Evolutionary conservation across 2,113 vertebrate species (phyloP), one percentile per base, ranked within the genome.

Genomic region (Sapayoa aenigma): DNA sequence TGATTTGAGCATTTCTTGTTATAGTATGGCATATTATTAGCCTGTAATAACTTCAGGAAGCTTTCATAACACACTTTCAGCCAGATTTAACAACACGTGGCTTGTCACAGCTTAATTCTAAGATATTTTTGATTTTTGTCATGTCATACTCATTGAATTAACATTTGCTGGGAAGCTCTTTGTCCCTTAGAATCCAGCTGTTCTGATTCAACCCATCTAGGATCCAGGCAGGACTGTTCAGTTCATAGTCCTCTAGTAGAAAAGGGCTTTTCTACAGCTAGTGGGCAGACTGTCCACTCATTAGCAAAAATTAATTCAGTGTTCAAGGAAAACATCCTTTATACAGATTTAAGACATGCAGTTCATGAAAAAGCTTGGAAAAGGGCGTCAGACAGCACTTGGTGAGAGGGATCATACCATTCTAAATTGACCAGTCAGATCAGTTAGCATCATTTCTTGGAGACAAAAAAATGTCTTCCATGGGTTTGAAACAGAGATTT

Each of bases 121-220:
- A 95, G 74, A 84, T 76, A 75, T 93, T 95, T 83, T 66, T 91
- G 16, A 89, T 90, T 97, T 95, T 75, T 96, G 68, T 95, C 74
- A 89, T 89, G 81, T 74, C 55, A 55, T 75, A 24, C 27, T 94
- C 66, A 92, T 94, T 91, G 89, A 96, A 92, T 93, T 91, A 96
- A 67, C 28, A 60, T 49, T 92, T n/a, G 9, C 73, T 96, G 41
- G 58, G 89, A 88, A 93, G 76, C 71, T 87, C 33, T 25, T 33
- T 52, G 19, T 18, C 8, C 2, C 35, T 67, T 82, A 84, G 60
- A 87, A 87, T 83, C 77, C 50, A 91, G 31, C 50, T 93, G 44
- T 67, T 75, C 74, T 53, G n/a, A 87, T 30, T 60, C 80, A 94
- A 33, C 17, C 25, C 5, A 50, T 27, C 31, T 44, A 46, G 11